Base-by-base conservation (phyloP, 2,113 vertebrate genomes). In the Peromyscus polionotus region DNA sequence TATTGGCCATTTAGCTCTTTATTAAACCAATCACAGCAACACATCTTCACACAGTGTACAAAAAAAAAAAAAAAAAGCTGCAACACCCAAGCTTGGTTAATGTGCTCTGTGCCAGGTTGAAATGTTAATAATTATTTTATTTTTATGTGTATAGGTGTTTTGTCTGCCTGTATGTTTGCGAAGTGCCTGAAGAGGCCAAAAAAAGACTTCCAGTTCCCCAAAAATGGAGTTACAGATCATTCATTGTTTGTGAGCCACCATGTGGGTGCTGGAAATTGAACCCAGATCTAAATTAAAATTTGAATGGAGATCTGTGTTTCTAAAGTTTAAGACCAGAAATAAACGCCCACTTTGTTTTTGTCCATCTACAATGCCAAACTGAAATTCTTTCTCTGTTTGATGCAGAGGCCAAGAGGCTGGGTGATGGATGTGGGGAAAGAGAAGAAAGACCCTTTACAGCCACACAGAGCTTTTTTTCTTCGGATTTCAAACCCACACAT, bases 121-220 rank as follows among this genome's bases (percentile, higher is more conserved):
- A 86, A 93, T 88, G 45, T 93, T 31, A 76, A 80, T 61, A n/a
- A 28, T 17, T 91, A 93, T 80, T 70, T 90, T 90, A 68, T 45
- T 61, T 11, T 68, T 67, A 1, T 17, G 33, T 7, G 26, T 81
- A 24, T 57, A 33, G 10, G 8, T 84, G 4, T 31, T 84, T 42
- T 31, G n/a, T 16, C 14, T 31, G 59, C 24, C 42, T 19, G 26
- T 39, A 4, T 63, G 26, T 65, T n/a, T 63, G 57, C 10, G 14
- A 4, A 11, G n/a, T 45, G 39, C 39, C 83, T 19, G 16, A 45
- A 42, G 39, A 42, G 20, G 72, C 22, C n/a, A 42, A 39, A 42
- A 39, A 36, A 72, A 45, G n/a, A 39, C 6, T 65, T 85, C 9
- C 63, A 16, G 31, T 31, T 63, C 26, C 8, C 59, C 5, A 8